These are phyloP conservation scores for Dynastes hyllus DNA, from an alignment of 2,888 invertebrate genomes.

Conservation along the genomic window DNA sequence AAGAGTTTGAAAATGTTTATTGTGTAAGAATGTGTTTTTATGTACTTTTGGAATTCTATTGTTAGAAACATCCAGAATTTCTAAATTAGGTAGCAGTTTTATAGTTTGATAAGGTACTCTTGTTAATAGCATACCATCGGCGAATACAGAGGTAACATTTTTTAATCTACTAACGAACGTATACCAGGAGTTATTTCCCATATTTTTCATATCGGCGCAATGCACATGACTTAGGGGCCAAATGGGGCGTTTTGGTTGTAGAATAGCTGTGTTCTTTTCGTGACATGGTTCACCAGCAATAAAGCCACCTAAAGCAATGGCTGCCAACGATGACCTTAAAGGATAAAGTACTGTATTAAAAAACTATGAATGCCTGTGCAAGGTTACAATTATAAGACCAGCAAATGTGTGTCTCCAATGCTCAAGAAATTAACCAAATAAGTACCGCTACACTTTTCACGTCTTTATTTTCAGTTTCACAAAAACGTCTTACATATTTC, in stretches of 20 bases:
- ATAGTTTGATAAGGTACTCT: conserved; percentile 56
- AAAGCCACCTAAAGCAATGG: conserved; percentile 54
- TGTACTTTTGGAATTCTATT: conserved; percentile 62
- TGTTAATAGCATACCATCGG: conserved; percentile 64
- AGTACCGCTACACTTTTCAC: no score
- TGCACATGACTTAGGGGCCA: conserved; percentile 55
- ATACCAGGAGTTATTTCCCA: conserved; percentile 56
- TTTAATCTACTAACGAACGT: conserved; percentile 46
- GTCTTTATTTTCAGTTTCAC: no score
- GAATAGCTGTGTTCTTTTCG: conserved; percentile 64
- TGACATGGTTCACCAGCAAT: conserved; percentile 65
- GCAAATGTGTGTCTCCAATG: no score
- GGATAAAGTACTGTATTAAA: conserved; percentile 2
- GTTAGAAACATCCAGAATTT: conserved; percentile 64
- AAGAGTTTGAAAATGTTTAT: conserved; percentile 62
- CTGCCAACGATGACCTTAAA: conserved; percentile 32
- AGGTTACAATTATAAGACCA: no score
- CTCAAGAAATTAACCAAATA: no score
- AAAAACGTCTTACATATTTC: no score
- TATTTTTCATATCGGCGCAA: conserved; percentile 64
- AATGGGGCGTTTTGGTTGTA: conserved; percentile 57
- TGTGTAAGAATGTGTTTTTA: conserved; percentile 54
- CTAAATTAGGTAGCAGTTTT: conserved; percentile 60
- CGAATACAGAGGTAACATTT: conserved; percentile 61
- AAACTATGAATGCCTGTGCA: not conserved